Conservation (phyloP, 2,888 invertebrate species). For the Hydrotaea cyrtoneurina region DNA sequence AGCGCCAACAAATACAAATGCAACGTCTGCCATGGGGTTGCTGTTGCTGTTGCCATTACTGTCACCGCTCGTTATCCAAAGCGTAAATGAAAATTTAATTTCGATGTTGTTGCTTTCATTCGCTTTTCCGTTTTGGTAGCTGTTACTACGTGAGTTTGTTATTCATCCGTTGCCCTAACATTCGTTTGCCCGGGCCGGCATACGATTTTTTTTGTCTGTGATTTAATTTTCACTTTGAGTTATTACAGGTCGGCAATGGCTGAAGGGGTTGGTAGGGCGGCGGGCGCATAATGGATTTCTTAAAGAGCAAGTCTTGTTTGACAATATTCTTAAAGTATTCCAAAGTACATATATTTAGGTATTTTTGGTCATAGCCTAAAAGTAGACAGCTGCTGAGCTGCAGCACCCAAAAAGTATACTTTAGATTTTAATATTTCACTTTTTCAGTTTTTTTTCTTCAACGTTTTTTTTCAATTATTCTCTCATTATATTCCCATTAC, state of each 20-base stretch:
- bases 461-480: constrained; percentile 32
- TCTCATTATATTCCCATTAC: constrained; percentile 13
- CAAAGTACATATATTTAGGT: not conserved
- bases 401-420: not conserved
- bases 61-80: constrained; percentile 52
- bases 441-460: not conserved
- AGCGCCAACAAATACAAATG: not conserved
- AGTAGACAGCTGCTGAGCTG: not conserved
- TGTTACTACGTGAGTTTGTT: constrained; percentile 14
- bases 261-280: too few relatives aligned
- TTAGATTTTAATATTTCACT: not conserved
- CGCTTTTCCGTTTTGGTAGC: constrained; percentile 32
- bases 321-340: not conserved
- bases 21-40: not conserved
- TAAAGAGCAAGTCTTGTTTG: not conserved
- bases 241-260: constrained; percentile 48
- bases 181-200: constrained; percentile 17
- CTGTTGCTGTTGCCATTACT: not conserved
- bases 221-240: constrained; percentile 65
- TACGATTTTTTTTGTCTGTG: constrained; percentile 43
- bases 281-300: not conserved
- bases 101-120: constrained; percentile 52
- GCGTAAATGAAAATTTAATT: constrained; percentile 65
- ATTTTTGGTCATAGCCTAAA: not conserved
- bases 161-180: constrained; percentile 18